These are phyloP conservation scores for Clamator glandarius DNA, from an alignment of 2,797 vertebrate genomes.

Conservation along the genomic window DNA sequence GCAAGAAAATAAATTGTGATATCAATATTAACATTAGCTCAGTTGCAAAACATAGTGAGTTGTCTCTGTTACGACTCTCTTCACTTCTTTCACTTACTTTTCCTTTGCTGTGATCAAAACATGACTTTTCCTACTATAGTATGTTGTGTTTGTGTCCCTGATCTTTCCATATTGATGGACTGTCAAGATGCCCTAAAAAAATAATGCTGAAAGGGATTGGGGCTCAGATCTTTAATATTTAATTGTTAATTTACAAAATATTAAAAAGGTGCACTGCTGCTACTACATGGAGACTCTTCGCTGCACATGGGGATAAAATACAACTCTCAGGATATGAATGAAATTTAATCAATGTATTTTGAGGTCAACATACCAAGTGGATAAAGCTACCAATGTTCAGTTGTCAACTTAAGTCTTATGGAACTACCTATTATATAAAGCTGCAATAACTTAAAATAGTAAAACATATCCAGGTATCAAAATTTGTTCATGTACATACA, in stretches of 20 bases:
- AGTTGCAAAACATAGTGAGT: not conserved
- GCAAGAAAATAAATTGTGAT: not conserved
- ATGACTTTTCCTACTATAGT: not conserved
- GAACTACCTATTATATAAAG: not conserved
- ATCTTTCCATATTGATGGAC: not conserved
- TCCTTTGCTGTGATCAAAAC: not conserved
- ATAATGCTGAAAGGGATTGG: not conserved
- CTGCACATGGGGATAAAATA: not conserved
- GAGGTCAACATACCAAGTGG: not conserved
- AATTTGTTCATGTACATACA: not conserved
- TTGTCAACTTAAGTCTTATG: not conserved
- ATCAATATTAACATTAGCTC: not conserved
- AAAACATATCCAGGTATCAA: not conserved
- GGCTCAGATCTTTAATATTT: not conserved
- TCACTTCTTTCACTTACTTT: not conserved
- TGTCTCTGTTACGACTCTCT: not conserved
- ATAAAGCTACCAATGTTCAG: not conserved
- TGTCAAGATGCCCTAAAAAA: not conserved
- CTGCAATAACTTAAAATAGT: not conserved
- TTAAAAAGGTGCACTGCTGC: accelerated
- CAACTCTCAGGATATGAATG: not conserved
- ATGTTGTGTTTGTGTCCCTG: not conserved
- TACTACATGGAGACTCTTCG: not conserved
- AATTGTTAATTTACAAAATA: not conserved
- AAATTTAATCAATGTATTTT: not conserved